Conservation (phyloP, 2,888 invertebrate genomes). For the Ormyrus labotus region DNA sequence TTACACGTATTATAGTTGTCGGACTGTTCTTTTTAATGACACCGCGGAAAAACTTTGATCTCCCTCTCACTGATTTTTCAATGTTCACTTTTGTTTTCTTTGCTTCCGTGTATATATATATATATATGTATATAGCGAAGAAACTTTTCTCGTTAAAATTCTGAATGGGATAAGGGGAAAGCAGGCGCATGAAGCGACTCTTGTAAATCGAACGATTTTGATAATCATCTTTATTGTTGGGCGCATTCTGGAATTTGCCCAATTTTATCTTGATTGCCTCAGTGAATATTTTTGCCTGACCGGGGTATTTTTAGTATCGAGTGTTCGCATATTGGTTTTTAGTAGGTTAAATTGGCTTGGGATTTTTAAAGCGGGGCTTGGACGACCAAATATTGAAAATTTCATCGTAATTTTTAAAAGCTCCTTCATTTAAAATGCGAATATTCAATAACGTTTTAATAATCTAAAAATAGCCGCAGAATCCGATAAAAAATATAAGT, state of each 20-base stretch:
- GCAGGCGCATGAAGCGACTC: background rate
- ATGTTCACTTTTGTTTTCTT: constrained; percentile 1
- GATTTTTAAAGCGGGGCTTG: too few species aligned
- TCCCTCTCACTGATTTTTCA: constrained; percentile 12
- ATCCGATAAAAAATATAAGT: too few species aligned
- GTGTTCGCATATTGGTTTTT: too few species aligned
- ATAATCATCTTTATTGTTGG: constrained; percentile 10
- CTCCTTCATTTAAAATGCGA: too few species aligned
- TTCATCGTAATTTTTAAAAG: too few species aligned
- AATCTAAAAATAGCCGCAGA: too few species aligned
- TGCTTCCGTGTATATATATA: too few species aligned
- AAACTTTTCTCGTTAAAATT: constrained; percentile 34
- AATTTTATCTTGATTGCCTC: background rate
- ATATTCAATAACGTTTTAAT: too few species aligned
- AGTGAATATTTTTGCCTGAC: too few species aligned
- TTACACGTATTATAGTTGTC: background rate
- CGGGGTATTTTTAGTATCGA: too few species aligned
- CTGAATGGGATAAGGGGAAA: background rate
- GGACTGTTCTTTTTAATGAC: background rate
- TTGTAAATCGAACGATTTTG: constrained; percentile 6
- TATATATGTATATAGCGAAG: background rate
- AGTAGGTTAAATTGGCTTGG: too few species aligned
- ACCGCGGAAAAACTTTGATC: background rate
- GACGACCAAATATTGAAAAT: too few species aligned
- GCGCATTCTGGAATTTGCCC: background rate